These are phyloP conservation scores for Squalus acanthias DNA, from an alignment of 2,797 vertebrate genomes.

Conservation along the genomic window DNA sequence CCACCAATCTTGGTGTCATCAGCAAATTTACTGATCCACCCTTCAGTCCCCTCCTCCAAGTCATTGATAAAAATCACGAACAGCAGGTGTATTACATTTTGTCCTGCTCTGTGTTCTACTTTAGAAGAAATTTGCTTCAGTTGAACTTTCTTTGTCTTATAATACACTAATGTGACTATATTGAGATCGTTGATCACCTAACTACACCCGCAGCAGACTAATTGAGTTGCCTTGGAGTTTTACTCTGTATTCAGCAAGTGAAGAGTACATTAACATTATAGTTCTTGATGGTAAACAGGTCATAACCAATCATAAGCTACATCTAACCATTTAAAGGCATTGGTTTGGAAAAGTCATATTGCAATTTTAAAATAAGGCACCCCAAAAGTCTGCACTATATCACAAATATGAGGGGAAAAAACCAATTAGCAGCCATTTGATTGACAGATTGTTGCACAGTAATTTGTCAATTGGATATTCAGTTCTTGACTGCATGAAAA, in stretches of 20 bases:
- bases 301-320: neutral
- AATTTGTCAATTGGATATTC: neutral
- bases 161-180: neutral
- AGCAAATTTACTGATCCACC: too few relatives aligned
- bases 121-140: conserved; percentile 13
- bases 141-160: neutral
- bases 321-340: neutral
- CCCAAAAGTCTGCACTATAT: neutral
- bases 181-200: neutral
- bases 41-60: too few relatives aligned
- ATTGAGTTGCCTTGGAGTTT: neutral
- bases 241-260: neutral
- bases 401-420: neutral
- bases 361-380: neutral
- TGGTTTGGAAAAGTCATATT: neutral
- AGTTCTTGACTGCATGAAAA: neutral
- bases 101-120: neutral
- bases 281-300: neutral
- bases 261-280: neutral
- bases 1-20: too few relatives aligned
- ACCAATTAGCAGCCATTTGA: neutral
- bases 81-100: neutral
- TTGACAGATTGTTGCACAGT: neutral
- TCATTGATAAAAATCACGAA: too few relatives aligned
- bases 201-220: neutral